Evolutionary conservation across 2,888 invertebrate species (phyloP).

Genomic region (Pheosia gnoma): DNA sequence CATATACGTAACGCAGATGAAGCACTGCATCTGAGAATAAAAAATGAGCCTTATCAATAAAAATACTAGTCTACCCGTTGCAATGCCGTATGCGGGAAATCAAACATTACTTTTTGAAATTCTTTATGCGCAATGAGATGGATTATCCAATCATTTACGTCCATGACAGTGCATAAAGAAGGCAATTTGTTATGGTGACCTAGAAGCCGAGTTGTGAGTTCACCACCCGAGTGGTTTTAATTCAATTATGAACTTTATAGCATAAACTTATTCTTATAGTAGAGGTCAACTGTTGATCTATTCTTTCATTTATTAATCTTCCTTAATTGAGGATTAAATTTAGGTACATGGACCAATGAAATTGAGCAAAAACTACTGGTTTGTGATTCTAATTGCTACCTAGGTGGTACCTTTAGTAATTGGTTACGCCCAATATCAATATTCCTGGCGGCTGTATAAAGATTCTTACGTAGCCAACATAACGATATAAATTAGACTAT

Average conservation of each 20-base stretch:
- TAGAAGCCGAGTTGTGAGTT: conserved; percentile 15
- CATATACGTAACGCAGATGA: conserved; percentile 73
- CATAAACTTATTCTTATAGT: neutral
- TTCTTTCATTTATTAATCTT: neutral
- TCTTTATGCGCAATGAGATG: neutral
- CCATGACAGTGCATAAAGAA: conserved; percentile 7
- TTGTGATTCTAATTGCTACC: neutral
- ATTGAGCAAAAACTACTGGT: neutral
- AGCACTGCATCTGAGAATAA: conserved; percentile 75
- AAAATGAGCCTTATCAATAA: conserved; percentile 10
- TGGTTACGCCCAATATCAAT: neutral
- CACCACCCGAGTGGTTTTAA: conserved; percentile 9
- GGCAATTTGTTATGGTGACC: conserved; percentile 24
- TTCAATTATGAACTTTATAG: conserved; percentile 15
- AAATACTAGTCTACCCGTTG: neutral
- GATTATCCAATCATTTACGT: conserved; percentile 6
- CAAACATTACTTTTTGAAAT: neutral
- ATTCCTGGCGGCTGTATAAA: neutral
- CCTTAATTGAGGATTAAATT: neutral
- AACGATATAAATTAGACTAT: too few relatives aligned
- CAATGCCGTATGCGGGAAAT: neutral
- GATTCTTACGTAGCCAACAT: neutral
- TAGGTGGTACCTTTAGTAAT: neutral
- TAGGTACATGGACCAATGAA: neutral
- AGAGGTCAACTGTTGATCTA: neutral